A percentile compares a stretch with the other conserved stretches of the same genome.
These are phyloP conservation scores for Piliocolobus tephrosceles DNA, from an alignment of 2,113 vertebrate species.

Conservation along the genomic window DNA sequence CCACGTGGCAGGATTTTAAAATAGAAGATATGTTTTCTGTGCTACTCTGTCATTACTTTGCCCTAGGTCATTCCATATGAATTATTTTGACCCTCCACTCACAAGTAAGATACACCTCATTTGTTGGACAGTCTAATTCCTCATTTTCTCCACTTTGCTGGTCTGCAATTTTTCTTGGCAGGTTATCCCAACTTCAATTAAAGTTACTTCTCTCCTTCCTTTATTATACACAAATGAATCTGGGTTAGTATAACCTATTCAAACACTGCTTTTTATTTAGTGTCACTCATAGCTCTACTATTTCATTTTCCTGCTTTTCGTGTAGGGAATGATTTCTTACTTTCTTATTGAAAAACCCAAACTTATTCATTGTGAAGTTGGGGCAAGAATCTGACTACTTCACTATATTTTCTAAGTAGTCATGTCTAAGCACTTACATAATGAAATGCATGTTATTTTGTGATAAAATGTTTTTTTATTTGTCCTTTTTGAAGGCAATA, in stretches of 20 bases:
- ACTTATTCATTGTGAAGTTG: not conserved
- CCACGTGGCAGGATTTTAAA: slow-evolving; percentile 32
- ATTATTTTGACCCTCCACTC: not conserved
- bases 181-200: not conserved
- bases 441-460: not conserved
- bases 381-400: not conserved
- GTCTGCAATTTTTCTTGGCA: not conserved
- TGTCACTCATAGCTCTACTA: not conserved
- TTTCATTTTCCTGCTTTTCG: not conserved
- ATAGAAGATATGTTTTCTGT: slow-evolving; percentile 23
- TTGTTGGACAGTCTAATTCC: not conserved
- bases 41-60: not conserved
- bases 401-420: not conserved
- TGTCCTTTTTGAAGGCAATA: not conserved
- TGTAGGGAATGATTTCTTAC: not conserved
- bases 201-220: not conserved
- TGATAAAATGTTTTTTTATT: not conserved
- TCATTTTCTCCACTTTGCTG: not conserved
- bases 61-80: not conserved
- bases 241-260: not conserved
- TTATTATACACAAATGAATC: not conserved
- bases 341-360: not conserved
- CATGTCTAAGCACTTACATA: not conserved
- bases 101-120: not conserved
- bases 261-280: not conserved